Percentiles rank a stretch among this genome's conserved stretches.
phyloP scores from a whole-genome alignment of 30 jellyfish, hydroid and myxozoan species.

The Cassiopea andromeda region DNA sequence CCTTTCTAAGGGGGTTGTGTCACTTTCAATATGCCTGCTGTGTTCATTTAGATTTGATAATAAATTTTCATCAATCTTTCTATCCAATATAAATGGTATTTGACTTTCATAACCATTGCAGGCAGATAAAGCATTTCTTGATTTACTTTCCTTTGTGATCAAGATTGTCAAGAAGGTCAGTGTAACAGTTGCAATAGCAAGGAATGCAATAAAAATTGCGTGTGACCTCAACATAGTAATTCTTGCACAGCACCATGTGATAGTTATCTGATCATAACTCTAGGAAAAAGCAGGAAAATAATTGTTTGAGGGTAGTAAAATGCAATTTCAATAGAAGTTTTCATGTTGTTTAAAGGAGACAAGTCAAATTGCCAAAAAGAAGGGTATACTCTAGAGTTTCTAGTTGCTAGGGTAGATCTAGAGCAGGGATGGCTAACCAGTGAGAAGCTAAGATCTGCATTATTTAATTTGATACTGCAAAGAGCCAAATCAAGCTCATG shows the following conservation, averaged over 20 bases:
- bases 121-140: neutral
- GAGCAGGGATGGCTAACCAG: no score
- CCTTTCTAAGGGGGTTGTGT: conserved; percentile 76
- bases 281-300: neutral
- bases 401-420: no score
- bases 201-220: neutral
- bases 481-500: no score
- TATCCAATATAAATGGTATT: neutral
- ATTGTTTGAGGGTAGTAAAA: no score
- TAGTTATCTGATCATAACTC: neutral
- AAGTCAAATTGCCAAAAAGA: no score
- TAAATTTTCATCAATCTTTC: conserved; percentile 11
- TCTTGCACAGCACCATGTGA: neutral
- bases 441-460: no score
- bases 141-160: neutral
- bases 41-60: conserved; percentile 37
- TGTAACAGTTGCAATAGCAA: neutral
- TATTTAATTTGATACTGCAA: no score
- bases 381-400: no score
- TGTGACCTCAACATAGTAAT: neutral
- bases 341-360: no score
- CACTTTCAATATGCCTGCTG: conserved; percentile 45
- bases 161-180: conserved; percentile 8
- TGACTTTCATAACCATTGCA: neutral
- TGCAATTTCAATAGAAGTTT: no score